Evolutionary conservation across 2,888 invertebrate species (phyloP).

Genomic region (Pegoplata infirma): DNA sequence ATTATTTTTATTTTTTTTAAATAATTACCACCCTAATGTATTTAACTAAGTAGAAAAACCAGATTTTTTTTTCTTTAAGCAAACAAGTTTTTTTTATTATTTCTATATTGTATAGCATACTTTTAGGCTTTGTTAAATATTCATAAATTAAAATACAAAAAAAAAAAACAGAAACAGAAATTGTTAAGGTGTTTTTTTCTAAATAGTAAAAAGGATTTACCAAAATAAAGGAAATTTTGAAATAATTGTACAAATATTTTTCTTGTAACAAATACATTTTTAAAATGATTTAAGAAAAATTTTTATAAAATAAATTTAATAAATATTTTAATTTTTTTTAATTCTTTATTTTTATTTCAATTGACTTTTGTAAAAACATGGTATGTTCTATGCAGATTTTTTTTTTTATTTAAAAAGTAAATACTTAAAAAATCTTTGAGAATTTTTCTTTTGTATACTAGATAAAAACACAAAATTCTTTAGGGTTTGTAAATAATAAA

Average conservation of each 20-base stretch:
- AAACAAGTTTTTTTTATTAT: slow-evolving; percentile 38
- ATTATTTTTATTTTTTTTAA: no score
- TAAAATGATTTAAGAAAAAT: no score
- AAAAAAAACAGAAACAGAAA: neutral
- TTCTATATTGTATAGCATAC: slow-evolving; percentile 26
- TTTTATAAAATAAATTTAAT: neutral
- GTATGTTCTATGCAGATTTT: no score
- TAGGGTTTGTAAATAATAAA: no score
- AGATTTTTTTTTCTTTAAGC: slow-evolving; percentile 17
- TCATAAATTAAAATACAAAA: slow-evolving; percentile 33
- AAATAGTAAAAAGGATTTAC: neutral
- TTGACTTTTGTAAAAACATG: no score
- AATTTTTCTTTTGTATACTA: no score
- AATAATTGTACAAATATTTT: slow-evolving; percentile 4
- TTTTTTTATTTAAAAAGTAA: no score
- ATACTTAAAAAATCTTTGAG: no score
- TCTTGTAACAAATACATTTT: neutral
- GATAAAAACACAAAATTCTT: no score
- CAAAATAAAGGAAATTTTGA: neutral
- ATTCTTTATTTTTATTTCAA: neutral
- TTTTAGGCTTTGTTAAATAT: slow-evolving; percentile 48
- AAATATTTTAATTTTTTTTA: neutral
- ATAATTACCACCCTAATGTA: no score
- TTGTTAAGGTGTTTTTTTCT: slow-evolving; percentile 20
- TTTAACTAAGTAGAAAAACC: no score